A percentile compares a stretch with the other conserved stretches of the same genome.
Conservation (phyloP, 2,888 invertebrate genomes). For the Anticlea derivata region DNA sequence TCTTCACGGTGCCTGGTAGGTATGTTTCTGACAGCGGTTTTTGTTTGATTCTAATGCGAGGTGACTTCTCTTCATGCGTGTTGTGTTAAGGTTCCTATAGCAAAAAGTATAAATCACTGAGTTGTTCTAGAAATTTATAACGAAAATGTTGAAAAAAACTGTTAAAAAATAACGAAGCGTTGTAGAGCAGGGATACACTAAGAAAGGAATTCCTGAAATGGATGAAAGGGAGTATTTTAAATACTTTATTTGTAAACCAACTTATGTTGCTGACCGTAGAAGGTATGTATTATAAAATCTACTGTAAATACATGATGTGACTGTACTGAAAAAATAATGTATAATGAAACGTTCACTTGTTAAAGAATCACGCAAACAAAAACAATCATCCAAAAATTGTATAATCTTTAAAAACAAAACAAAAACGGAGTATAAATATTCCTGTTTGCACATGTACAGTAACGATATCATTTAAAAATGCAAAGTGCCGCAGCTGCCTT, state of each 20-base stretch:
- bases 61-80: constrained; percentile 48
- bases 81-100: constrained; percentile 29
- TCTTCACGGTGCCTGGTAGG: constrained; percentile 62
- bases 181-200: no score
- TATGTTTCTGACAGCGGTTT: constrained; percentile 67
- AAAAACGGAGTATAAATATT: constrained; percentile 41
- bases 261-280: no score
- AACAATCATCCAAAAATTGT: constrained; percentile 7
- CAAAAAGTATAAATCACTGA: neutral
- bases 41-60: constrained; percentile 66
- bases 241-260: no score
- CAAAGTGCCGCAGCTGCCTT: constrained; percentile 50
- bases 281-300: no score
- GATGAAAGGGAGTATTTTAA: no score
- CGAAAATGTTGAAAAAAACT: no score
- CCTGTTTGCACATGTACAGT: constrained; percentile 46
- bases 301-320: no score
- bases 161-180: no score
- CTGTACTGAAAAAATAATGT: no score
- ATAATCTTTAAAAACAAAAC: constrained; percentile 21
- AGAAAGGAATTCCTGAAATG: no score
- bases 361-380: neutral
- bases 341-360: no score
- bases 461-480: constrained; percentile 49
- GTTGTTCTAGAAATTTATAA: no score